phyloP scores from a whole-genome alignment of 2,113 vertebrate genomes.

The Silurus meridionalis region DNA sequence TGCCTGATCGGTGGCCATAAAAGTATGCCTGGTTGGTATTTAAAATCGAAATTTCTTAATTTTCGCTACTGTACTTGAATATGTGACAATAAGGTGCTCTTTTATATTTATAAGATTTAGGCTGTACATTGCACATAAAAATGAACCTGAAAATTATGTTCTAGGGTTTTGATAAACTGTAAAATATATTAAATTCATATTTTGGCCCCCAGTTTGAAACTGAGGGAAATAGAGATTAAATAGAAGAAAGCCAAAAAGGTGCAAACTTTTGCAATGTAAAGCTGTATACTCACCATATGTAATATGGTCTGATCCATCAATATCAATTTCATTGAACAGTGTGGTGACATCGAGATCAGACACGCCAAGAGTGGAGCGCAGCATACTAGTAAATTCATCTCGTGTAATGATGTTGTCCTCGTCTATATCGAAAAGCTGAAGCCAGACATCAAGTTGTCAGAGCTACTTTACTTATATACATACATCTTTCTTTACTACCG shows the following conservation, averaged over 20 bases:
- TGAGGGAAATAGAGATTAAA: background rate
- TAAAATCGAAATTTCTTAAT: background rate
- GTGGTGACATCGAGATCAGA: constrained; percentile 81
- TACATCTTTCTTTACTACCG: background rate
- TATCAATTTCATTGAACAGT: constrained; percentile 90
- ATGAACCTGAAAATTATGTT: background rate
- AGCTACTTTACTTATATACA: background rate
- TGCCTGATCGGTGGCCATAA: too few relatives aligned
- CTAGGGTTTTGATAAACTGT: background rate
- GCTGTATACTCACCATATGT: constrained; percentile 82
- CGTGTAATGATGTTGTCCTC: constrained; percentile 85
- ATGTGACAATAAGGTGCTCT: background rate
- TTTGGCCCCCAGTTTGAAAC: background rate
- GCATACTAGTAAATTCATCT: constrained; percentile 82
- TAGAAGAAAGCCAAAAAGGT: too few relatives aligned
- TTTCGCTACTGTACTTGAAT: background rate
- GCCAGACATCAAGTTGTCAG: background rate
- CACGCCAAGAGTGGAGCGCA: constrained; percentile 87
- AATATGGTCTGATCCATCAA: constrained; percentile 78
- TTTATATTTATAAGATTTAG: background rate
- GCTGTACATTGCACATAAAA: background rate
- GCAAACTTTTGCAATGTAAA: background rate
- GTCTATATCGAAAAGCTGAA: constrained; percentile 90
- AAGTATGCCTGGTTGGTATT: background rate
- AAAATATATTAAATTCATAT: background rate